Conservation (phyloP, 1,140 invertebrate species). For the Sweltsa coloradensis region DNA sequence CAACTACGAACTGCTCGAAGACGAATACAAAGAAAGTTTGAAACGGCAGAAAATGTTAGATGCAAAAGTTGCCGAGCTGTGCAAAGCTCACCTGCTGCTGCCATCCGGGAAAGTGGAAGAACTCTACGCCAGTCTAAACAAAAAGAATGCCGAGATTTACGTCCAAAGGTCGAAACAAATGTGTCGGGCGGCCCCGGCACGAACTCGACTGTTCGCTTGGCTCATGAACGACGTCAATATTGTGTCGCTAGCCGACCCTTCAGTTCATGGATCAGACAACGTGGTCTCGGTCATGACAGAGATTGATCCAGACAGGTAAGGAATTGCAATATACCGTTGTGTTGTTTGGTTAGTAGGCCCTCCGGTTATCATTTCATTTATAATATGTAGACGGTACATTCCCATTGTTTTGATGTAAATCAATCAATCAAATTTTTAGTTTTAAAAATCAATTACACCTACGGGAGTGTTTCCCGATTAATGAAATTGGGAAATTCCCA, state of each 20-base stretch:
- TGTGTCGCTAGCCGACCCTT: slow-evolving; percentile 73
- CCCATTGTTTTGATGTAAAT: too few relatives aligned
- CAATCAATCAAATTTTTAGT: too few relatives aligned
- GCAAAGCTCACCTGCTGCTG: slow-evolving; percentile 67
- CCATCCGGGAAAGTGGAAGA: slow-evolving; percentile 81
- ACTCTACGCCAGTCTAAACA: slow-evolving; percentile 69
- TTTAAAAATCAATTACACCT: too few relatives aligned
- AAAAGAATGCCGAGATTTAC: slow-evolving; percentile 91
- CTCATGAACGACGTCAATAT: slow-evolving; percentile 65
- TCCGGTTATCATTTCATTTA: too few relatives aligned
- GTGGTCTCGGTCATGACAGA: slow-evolving; percentile 57
- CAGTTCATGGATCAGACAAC: slow-evolving; percentile 71
- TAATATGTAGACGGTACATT: too few relatives aligned
- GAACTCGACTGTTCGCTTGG: slow-evolving; percentile 72
- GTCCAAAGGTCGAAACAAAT: slow-evolving; percentile 80
- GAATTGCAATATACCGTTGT: too few relatives aligned
- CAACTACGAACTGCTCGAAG: slow-evolving; percentile 90
- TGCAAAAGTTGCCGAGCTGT: slow-evolving; percentile 66
- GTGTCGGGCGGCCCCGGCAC: slow-evolving; percentile 51
- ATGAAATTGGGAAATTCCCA: too few relatives aligned
- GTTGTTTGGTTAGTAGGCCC: too few relatives aligned
- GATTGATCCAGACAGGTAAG: slow-evolving; percentile 63
- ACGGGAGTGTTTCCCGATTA: too few relatives aligned
- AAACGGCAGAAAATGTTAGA: slow-evolving; percentile 86
- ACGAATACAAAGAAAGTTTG: slow-evolving; percentile 91